Evolutionary conservation across 2,888 invertebrate species (phyloP).

Genomic region (Erpobdella octoculata): DNA sequence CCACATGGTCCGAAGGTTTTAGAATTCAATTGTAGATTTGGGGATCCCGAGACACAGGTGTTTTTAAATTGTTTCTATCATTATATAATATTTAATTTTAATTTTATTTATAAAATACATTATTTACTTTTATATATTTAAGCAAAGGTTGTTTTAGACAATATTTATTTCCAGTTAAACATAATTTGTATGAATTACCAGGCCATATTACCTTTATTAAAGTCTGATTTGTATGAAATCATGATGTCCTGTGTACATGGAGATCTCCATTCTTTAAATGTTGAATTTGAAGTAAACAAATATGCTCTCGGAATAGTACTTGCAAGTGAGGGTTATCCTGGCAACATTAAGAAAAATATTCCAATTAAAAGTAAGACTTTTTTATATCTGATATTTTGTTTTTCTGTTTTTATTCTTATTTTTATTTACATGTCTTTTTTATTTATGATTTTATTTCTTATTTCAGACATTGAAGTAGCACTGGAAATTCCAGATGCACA

Average conservation of each 20-base stretch:
- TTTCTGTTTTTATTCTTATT: no score
- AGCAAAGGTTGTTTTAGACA: neutral
- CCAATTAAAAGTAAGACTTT: conserved; percentile 70
- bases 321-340: conserved; percentile 86
- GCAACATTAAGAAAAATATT: conserved; percentile 78
- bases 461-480: no score
- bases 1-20: conserved; percentile 74
- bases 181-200: conserved; percentile 34
- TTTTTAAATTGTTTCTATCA: neutral
- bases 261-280: conserved; percentile 56
- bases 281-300: conserved; percentile 64
- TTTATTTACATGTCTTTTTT: no score
- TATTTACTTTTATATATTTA: neutral
- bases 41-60: conserved; percentile 96
- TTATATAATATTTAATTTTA: no score
- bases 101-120: no score
- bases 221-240: conserved; percentile 70
- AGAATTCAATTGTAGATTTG: conserved; percentile 95
- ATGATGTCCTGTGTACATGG: conserved; percentile 65
- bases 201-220: conserved; percentile 71
- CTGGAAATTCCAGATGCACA: no score
- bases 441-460: no score
- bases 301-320: conserved; percentile 78
- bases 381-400: neutral
- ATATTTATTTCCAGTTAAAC: neutral